Evolutionary conservation across 1,140 invertebrate genomes (phyloP).

Genomic region (Nasonia longicornis): DNA sequence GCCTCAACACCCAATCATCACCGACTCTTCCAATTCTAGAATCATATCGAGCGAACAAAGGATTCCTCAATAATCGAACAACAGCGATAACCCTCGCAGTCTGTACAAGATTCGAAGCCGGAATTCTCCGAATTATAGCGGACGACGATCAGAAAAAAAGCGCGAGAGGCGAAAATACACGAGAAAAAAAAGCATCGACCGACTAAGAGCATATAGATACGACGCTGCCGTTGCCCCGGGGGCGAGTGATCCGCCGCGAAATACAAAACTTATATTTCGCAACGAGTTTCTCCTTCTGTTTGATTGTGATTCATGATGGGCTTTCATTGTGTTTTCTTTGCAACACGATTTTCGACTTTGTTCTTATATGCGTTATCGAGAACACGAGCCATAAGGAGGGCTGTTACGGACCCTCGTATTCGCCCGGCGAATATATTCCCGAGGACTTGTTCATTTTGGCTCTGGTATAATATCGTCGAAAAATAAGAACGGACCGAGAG

Average conservation of each 20-base stretch:
- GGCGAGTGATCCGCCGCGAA: neutral
- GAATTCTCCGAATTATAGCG: slow-evolving; percentile 25
- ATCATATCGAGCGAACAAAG: neutral
- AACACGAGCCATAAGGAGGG: neutral
- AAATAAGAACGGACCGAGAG: neutral
- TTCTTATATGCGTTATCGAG: slow-evolving; percentile 31
- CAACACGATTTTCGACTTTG: slow-evolving; percentile 44
- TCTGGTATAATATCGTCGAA: neutral
- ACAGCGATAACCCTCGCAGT: neutral
- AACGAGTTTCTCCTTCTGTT: slow-evolving; percentile 41
- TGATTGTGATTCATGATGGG: slow-evolving; percentile 42
- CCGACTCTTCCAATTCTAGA: no score
- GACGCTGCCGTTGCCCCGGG: neutral
- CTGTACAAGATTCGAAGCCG: neutral
- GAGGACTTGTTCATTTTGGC: neutral
- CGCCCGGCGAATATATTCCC: neutral
- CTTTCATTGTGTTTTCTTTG: slow-evolving; percentile 37
- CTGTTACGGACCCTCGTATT: neutral
- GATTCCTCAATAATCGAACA: neutral
- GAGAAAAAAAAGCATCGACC: neutral
- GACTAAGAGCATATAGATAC: neutral
- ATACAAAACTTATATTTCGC: slow-evolving; percentile 32
- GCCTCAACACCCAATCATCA: no score
- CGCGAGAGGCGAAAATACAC: neutral
- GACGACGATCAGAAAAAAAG: neutral